These are phyloP conservation scores for Urocynchramus pylzowi DNA, from an alignment of 2,113 vertebrate genomes.

Conservation along the genomic window DNA sequence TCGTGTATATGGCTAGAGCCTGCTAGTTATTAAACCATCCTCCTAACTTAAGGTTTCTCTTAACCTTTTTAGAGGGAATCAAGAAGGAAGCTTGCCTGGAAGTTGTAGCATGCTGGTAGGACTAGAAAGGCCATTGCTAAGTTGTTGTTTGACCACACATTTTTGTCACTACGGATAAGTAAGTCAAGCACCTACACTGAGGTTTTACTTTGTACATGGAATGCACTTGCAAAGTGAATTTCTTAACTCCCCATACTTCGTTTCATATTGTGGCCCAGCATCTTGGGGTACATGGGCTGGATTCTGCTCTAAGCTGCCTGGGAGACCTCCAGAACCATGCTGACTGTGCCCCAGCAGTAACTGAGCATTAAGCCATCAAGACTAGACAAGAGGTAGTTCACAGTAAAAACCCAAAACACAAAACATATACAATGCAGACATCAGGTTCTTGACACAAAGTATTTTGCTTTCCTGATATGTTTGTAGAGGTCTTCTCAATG, in stretches of 20 bases:
- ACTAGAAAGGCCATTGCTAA: not conserved
- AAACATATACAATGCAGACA: not conserved
- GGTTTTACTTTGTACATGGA: not conserved
- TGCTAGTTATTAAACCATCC: not conserved
- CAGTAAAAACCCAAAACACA: not conserved
- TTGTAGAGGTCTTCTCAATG: not conserved
- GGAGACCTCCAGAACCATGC: not conserved
- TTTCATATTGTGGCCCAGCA: rapidly evolving
- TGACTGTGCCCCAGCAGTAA: not conserved
- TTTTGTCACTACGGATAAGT: not conserved
- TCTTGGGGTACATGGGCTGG: not conserved
- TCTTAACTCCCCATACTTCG: not conserved
- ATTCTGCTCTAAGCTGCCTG: not conserved
- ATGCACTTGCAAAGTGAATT: not conserved
- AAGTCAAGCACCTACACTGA: not conserved
- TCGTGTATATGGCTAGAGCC: not conserved
- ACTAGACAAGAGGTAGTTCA: not conserved
- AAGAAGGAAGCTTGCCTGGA: not conserved
- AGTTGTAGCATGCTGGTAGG: rapidly evolving
- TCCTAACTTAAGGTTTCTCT: not conserved
- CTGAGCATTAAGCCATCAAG: not conserved
- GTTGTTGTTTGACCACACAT: rapidly evolving
- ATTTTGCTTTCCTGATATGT: not conserved
- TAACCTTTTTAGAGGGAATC: not conserved
- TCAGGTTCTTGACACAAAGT: not conserved